These are phyloP conservation scores for Protonemura montana DNA, from an alignment of 2,888 invertebrate genomes.

Conservation along the genomic window DNA sequence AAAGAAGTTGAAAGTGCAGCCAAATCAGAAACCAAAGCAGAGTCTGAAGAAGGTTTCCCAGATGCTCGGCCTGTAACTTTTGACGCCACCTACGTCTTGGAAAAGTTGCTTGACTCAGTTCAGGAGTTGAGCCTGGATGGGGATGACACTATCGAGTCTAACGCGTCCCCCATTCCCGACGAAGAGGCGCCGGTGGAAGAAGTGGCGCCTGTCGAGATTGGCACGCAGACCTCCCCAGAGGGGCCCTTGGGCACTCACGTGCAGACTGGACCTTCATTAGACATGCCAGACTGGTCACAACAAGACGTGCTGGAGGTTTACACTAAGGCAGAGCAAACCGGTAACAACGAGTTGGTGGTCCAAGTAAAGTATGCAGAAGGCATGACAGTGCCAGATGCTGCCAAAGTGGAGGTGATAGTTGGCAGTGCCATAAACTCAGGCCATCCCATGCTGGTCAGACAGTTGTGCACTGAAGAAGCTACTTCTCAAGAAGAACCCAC, in stretches of 20 bases:
- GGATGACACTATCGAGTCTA: slow-evolving; percentile 72
- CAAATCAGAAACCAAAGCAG: background rate
- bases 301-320: background rate
- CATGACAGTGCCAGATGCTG: background rate
- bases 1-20: background rate
- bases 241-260: background rate
- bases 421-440: background rate
- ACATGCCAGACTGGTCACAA: background rate
- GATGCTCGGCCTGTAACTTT: background rate
- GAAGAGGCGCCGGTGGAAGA: slow-evolving; percentile 63
- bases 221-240: background rate
- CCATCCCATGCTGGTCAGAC: background rate
- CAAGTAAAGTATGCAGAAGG: slow-evolving; percentile 71
- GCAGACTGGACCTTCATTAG: background rate
- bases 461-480: background rate
- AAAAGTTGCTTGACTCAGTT: slow-evolving; percentile 50
- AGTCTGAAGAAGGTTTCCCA: background rate
- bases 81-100: background rate
- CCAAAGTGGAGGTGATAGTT: background rate
- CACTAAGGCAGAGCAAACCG: slow-evolving; percentile 56
- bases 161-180: slow-evolving; percentile 70
- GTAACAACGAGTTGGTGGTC: slow-evolving; percentile 62
- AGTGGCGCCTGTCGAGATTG: background rate
- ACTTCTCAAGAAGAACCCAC: background rate
- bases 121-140: slow-evolving; percentile 54